Evolutionary conservation across 2,888 invertebrate genomes (phyloP), one percentile per base, ranked within the genome.

Genomic region (Phengaris alcon): DNA sequence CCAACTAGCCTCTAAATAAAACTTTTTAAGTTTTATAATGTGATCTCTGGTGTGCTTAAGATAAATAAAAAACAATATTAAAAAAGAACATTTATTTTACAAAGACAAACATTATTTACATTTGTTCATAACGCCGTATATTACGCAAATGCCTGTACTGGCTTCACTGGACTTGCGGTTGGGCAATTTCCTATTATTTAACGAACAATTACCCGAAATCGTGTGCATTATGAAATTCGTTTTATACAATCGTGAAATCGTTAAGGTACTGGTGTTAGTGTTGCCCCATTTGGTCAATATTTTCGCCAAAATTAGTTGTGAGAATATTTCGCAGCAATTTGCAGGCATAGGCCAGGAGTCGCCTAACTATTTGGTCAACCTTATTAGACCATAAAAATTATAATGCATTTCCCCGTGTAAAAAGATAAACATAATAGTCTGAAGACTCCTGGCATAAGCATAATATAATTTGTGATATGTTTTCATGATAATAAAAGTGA

Each of bases 101-200:
- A 90, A 64, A 89, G 86, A 87, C 86, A 87, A 87, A 87, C 85
- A 88, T 87, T 90, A 90, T 90, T 88, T 90, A 89, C 89, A 91
- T 83, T 84, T 83, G 83, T 79, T 68, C 55, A 75, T 75, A 75
- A 69, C 69, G 48, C 68, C 73, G 73, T 76, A 77, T 73, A 77
- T 75, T 76, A 76, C 75, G 75, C 75, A 76, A 77, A 35, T 0
- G 35, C 75, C 73, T 77, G 73, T 81, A 84, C 81, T 83, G 84
- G 84, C 80, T 86, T 85, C 85, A 84, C 83, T 85, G 84, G 84
- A 85, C 83, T 79, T 80, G 80, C 82, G 76, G 79, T 74, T 73
- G 73, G 52, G 76, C 75, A 78, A 78, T 46, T 78, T 78, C 77
- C 78, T 55, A 74, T 76, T 75, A 74, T 76, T 79, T 59, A 77